Base-by-base conservation (phyloP, 1,140 invertebrate species). In the Triops cancriformis region DNA sequence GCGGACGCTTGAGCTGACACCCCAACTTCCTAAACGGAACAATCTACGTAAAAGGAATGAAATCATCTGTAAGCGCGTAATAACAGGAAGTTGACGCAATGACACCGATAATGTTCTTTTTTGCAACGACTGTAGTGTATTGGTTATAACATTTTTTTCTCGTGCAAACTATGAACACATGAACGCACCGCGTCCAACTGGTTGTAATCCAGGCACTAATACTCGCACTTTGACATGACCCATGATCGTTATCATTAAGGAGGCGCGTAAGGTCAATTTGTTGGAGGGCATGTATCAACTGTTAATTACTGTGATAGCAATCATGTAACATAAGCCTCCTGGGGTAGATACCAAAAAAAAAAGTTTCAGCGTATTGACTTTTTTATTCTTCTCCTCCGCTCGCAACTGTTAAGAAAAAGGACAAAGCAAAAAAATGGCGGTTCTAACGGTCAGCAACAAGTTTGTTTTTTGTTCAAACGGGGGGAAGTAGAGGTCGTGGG, bases 91-190 rank as follows among this genome's bases (percentile, higher is more conserved):
- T 37, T 37, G 31, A 37, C 31, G 31, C 31, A 37, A 37, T 37
- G 31, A 37, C 2, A 37, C 31, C 2, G 7, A 6, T 18, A 18
- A 10, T 0, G 51, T 64, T 64, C 18, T 64, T 64, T 18, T 64
- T 64, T 18, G 51, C 51, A 64, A n/a, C 18, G 14, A 18, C 3
- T n/a, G 18, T n/a, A 64, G 18, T 64, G 51, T 64, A 64, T 64
- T 64, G 51, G 51, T 64, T 64, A 23, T 64, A 64, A 64, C 51
- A 64, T 64, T 64, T 37, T 37, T 7, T 37, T 37, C 31, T 64
- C 51, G 51, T 64, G 51, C 51, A 64, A 64, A 64, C 51, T 64
- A 64, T 64, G 51, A 64, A 64, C 51, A 64, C 51, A 64, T 64
- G 51, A 64, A 64, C 51, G 51, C 51, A 64, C 51, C 51, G 51